A percentile compares a stretch with the other conserved stretches of the same genome.
Evolutionary conservation across 2,888 invertebrate species (phyloP).

Genomic region (Mesopsocus fuscifrons): DNA sequence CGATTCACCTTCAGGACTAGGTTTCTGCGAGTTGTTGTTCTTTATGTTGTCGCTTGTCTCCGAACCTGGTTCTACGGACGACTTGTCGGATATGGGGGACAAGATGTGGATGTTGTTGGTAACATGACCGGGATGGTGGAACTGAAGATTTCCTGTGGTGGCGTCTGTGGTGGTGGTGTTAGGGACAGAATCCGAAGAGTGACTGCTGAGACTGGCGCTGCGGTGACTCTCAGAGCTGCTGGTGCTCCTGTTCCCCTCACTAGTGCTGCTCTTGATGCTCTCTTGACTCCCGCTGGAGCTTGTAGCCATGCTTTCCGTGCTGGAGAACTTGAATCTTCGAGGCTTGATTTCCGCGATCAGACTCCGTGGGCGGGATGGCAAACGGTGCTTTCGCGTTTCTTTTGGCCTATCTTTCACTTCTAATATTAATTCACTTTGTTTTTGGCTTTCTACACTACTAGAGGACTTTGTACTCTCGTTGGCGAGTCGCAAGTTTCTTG

Average conservation of each 20-base stretch:
- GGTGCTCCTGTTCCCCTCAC: constrained; percentile 70
- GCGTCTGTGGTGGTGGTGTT: not conserved
- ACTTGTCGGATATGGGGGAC: constrained; percentile 79
- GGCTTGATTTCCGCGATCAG: constrained; percentile 33
- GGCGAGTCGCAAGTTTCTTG: constrained; percentile 32
- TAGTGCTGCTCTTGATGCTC: constrained; percentile 67
- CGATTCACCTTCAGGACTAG: constrained; percentile 41
- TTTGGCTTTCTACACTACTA: constrained; percentile 24
- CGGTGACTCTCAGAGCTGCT: constrained; percentile 69
- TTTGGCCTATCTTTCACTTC: constrained; percentile 49
- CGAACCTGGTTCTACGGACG: constrained; percentile 68
- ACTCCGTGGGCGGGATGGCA: constrained; percentile 22
- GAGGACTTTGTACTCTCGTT: constrained; percentile 19
- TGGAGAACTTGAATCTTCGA: constrained; percentile 42
- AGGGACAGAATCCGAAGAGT: constrained; percentile 54
- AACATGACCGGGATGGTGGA: constrained; percentile 14
- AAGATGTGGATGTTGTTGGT: constrained; percentile 58
- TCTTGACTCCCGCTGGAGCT: constrained; percentile 72
- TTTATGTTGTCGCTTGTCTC: constrained; percentile 67
- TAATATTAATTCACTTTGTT: constrained; percentile 21
- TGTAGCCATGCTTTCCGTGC: constrained; percentile 73
- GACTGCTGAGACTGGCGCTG: constrained; percentile 67
- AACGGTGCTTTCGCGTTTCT: constrained; percentile 15
- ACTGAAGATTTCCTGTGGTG: constrained; percentile 24
- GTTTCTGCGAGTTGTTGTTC: constrained; percentile 58